These are phyloP conservation scores for Drosophila merina DNA, from an alignment of 2,888 invertebrate species.

Conservation along the genomic window DNA sequence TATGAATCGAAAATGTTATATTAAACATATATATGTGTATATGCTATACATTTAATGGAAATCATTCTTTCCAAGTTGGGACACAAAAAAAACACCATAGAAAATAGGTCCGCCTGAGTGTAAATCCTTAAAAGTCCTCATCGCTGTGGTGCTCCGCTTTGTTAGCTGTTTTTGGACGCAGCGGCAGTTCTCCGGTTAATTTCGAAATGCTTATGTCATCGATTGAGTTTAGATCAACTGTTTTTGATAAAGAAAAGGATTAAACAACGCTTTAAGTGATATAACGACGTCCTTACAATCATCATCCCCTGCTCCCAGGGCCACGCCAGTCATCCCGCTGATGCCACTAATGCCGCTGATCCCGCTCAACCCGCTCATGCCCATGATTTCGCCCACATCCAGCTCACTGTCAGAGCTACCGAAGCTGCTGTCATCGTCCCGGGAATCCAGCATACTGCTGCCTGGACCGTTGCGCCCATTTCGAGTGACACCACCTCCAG, in stretches of 20 bases:
- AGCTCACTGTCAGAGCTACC: conserved; percentile 83
- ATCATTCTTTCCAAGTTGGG: neutral
- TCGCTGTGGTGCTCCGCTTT: conserved; percentile 82
- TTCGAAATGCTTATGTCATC: conserved; percentile 83
- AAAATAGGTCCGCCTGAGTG: conserved; percentile 4
- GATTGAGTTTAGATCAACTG: conserved; percentile 82
- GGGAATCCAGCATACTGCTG: conserved; percentile 50
- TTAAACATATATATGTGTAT: conserved; percentile 27
- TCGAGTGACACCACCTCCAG: conserved; percentile 8
- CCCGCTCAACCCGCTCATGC: conserved; percentile 55
- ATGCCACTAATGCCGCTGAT: conserved; percentile 60
- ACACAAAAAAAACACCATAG: conserved; percentile 13
- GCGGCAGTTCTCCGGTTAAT: conserved; percentile 79
- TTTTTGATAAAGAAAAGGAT: conserved; percentile 2
- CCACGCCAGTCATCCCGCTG: conserved; percentile 62
- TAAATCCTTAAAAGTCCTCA: conserved; percentile 77
- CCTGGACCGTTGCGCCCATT: conserved; percentile 50
- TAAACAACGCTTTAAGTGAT: too few species aligned
- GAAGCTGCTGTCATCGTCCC: conserved; percentile 82
- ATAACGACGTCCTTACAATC: conserved; percentile 66
- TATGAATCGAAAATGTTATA: conserved; percentile 44
- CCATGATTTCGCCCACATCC: conserved; percentile 78
- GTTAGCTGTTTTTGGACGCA: conserved; percentile 81
- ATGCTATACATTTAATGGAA: conserved; percentile 8
- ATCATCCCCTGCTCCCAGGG: conserved; percentile 52